Evolutionary conservation across 2,797 vertebrate genomes (phyloP), one percentile per base, ranked within the genome.

Genomic region (Coregonus suidteri): DNA sequence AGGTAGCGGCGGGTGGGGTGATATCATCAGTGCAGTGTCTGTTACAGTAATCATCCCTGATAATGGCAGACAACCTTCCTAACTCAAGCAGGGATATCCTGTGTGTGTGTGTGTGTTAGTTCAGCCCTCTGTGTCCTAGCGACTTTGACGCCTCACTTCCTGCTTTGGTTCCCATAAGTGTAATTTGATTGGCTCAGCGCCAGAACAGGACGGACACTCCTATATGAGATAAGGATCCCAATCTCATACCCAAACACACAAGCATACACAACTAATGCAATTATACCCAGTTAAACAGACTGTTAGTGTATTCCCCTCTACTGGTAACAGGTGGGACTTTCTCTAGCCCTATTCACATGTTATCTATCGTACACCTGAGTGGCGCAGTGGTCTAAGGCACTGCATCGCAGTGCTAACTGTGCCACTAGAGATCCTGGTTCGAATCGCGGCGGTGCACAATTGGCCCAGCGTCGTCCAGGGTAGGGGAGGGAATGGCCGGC

Each of bases 81-180:
- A 62, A 20, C 56, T 62, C 56, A 20, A 62, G 18, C 56, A 62
- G 56, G 56, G 56, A 62, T 18, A 20, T n/a, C 30, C 1, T 56
- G 70, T 52, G 75, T 69, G 18, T 69, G 69, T 69, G 69, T 56
- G 77, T 67, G 52, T 75, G 51, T 64, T 4, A 62, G 54, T 59
- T 52, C 59, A 72, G 71, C 71, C 14, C 35, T 52, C 73, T 83
- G 73, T 53, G 72, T 59, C 71, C 71, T 59, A 5, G 47, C 6
- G 1, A 15, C 54, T 34, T 76, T 0, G 47, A 78, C 71, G 68
- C 75, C 82, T 84, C 56, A 79, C 77, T 86, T 89, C 83, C 85
- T 85, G 84, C 81, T 87, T 87, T 79, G 76, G 80, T 84, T 85
- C 79, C 79, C 76, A 82, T 86, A 78, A 82, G 79, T 78, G 77